A percentile compares a stretch with the other conserved stretches of the same genome.
These are phyloP conservation scores for Manduca sexta DNA, from an alignment of 1,140 invertebrate species.

Conservation along the genomic window DNA sequence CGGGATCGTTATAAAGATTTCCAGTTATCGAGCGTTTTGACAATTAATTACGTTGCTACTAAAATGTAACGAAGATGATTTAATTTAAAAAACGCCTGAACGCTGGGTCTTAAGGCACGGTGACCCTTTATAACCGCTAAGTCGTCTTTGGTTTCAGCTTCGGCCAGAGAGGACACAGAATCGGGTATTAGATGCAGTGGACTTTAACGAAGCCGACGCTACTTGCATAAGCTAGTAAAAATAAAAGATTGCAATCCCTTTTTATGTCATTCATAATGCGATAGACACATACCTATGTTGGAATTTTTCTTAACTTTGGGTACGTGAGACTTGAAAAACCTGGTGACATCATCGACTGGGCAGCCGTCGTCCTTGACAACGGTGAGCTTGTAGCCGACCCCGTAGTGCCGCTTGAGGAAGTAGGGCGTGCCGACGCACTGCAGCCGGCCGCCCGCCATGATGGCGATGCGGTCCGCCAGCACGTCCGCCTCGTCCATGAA, in stretches of 20 bases:
- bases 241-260: not conserved
- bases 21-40: too few relatives aligned
- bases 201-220: too few relatives aligned
- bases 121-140: too few relatives aligned
- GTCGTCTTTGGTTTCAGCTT: too few relatives aligned
- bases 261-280: not conserved
- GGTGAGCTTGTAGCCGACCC: constrained; percentile 63
- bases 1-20: too few relatives aligned
- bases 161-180: too few relatives aligned
- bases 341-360: constrained; percentile 71
- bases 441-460: constrained; percentile 88
- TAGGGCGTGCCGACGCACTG: constrained; percentile 78
- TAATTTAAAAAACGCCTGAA: too few relatives aligned
- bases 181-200: too few relatives aligned
- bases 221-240: too few relatives aligned
- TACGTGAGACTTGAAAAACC: constrained; percentile 74
- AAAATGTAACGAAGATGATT: too few relatives aligned
- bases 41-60: too few relatives aligned
- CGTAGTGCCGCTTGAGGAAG: constrained; percentile 72
- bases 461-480: constrained; percentile 93
- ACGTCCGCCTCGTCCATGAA: constrained; percentile 99
- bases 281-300: constrained; percentile 41
- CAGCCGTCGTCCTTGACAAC: constrained; percentile 66
- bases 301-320: constrained; percentile 68
- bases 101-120: too few relatives aligned